A percentile compares a stretch with the other conserved stretches of the same genome.
phyloP scores from a whole-genome alignment of 2,797 vertebrate species.

The Microcaecilia unicolor region DNA sequence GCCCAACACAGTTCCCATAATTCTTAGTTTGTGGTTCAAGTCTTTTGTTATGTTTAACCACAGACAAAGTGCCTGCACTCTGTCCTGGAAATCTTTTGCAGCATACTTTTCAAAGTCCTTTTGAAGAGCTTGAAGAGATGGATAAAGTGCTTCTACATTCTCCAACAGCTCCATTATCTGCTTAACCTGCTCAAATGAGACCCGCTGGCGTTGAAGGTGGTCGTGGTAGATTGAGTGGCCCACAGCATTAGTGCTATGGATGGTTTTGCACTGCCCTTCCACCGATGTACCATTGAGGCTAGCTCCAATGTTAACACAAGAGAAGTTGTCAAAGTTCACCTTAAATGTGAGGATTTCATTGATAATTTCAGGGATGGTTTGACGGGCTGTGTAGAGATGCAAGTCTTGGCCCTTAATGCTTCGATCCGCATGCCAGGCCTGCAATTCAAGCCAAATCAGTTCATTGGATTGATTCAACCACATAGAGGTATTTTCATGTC shows the following conservation, averaged over 20 bases:
- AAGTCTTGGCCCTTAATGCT: slow-evolving; percentile 89
- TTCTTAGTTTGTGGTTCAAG: slow-evolving; percentile 93
- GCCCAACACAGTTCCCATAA: slow-evolving; percentile 96
- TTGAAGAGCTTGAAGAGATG: slow-evolving; percentile 90
- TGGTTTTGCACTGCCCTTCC: slow-evolving; percentile 38
- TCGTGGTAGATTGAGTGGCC: slow-evolving; percentile 69
- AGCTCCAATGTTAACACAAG: slow-evolving; percentile 37
- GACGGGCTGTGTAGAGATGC: slow-evolving; percentile 87
- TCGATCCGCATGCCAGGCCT: slow-evolving; percentile 94
- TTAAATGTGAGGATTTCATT: slow-evolving; percentile 92
- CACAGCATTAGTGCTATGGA: slow-evolving; percentile 42
- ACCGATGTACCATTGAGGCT: slow-evolving; percentile 59
- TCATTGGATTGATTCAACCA: slow-evolving; percentile 85
- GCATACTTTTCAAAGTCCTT: slow-evolving; percentile 95
- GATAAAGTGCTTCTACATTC: slow-evolving; percentile 93
- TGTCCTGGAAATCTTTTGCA: slow-evolving; percentile 90
- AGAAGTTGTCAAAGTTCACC: slow-evolving; percentile 76
- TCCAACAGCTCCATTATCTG: slow-evolving; percentile 92
- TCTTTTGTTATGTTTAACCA: slow-evolving; percentile 98
- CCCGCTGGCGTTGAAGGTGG: slow-evolving; percentile 83
- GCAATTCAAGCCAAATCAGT: slow-evolving; percentile 94
- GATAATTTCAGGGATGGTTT: slow-evolving; percentile 94
- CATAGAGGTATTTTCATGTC: slow-evolving; percentile 83
- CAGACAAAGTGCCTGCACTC: slow-evolving; percentile 97
- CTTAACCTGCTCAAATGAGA: slow-evolving; percentile 94